Percentiles rank a stretch among this genome's conserved stretches.
Conservation (phyloP, 2,888 invertebrate genomes). For the Ormyrus labotus region DNA sequence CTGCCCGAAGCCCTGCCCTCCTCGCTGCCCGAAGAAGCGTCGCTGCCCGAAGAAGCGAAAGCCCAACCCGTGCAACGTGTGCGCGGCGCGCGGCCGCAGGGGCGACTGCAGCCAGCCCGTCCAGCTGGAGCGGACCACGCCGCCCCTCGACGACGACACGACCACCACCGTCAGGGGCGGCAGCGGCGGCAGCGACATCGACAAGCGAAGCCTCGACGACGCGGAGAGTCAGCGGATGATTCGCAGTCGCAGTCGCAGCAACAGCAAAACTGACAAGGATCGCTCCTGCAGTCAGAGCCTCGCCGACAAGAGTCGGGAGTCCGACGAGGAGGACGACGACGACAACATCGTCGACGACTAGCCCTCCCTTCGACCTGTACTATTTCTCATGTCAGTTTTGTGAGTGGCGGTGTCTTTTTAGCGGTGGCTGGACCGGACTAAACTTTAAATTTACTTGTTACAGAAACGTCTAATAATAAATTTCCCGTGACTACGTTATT, state of each 20-base stretch:
- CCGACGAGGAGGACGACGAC: conserved; percentile 41
- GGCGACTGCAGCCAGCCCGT: conserved; percentile 52
- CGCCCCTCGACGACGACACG: conserved; percentile 19
- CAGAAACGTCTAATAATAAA: too few relatives aligned
- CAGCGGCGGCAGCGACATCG: background rate
- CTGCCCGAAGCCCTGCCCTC: background rate
- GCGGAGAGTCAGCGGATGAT: background rate
- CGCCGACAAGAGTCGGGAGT: conserved; percentile 22
- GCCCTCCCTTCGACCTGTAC: too few relatives aligned
- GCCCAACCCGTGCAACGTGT: conserved; percentile 46
- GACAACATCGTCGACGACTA: background rate
- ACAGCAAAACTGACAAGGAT: conserved; percentile 12
- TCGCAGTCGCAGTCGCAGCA: conserved; percentile 43
- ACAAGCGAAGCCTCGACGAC: conserved; percentile 25
- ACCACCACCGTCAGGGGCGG: conserved; percentile 35
- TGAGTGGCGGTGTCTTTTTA: too few relatives aligned
- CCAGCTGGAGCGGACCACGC: conserved; percentile 6
- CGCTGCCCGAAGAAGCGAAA: conserved; percentile 35
- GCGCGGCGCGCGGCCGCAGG: conserved; percentile 54
- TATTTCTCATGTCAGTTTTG: too few relatives aligned
- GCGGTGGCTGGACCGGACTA: too few relatives aligned
- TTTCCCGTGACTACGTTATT: too few relatives aligned
- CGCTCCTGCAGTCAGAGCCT: conserved; percentile 48
- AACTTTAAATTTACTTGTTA: too few relatives aligned
- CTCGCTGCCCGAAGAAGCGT: conserved; percentile 20